Evolutionary conservation across 23 tunicate genomes (phyloP).

Genomic region (Trididemnum clinides): DNA sequence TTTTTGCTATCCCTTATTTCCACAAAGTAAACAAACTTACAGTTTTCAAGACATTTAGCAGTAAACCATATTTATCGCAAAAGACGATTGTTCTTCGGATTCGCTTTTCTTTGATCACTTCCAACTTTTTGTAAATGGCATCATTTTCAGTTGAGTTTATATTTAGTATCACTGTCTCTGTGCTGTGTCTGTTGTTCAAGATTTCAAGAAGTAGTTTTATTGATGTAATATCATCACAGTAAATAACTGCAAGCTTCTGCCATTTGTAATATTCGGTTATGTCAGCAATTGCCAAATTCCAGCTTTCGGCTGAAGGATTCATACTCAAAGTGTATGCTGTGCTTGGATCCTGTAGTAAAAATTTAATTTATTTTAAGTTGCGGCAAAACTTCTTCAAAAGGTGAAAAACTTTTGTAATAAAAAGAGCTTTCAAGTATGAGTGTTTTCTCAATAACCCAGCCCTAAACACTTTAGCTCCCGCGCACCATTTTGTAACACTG

Average conservation of each 20-base stretch:
- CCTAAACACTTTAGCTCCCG: too few species aligned
- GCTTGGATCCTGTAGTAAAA: not conserved
- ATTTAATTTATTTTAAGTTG: too few species aligned
- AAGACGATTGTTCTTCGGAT: too few species aligned
- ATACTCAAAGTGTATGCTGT: conserved; percentile 26
- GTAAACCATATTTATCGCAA: conserved; percentile 15
- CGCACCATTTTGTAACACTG: too few species aligned
- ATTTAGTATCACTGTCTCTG: not conserved
- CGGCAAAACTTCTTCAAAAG: too few species aligned
- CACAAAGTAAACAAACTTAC: too few species aligned
- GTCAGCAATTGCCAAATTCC: conserved; percentile 37
- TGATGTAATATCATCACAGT: conserved; percentile 1
- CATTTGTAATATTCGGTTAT: conserved; percentile 10
- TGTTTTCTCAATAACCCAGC: too few species aligned
- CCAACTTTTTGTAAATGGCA: too few species aligned
- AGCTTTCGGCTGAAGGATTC: not conserved
- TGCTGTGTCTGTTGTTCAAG: not conserved
- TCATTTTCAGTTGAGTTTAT: not conserved
- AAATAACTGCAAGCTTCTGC: conserved; percentile 44
- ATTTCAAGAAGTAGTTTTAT: not conserved
- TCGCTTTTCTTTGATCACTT: too few species aligned
- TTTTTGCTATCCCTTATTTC: too few species aligned
- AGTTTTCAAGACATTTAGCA: conserved; percentile 17
- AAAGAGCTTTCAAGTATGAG: too few species aligned
- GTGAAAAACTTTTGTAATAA: too few species aligned